Conservation (phyloP, 2,888 invertebrate genomes). For the Microplitis deprimator region DNA sequence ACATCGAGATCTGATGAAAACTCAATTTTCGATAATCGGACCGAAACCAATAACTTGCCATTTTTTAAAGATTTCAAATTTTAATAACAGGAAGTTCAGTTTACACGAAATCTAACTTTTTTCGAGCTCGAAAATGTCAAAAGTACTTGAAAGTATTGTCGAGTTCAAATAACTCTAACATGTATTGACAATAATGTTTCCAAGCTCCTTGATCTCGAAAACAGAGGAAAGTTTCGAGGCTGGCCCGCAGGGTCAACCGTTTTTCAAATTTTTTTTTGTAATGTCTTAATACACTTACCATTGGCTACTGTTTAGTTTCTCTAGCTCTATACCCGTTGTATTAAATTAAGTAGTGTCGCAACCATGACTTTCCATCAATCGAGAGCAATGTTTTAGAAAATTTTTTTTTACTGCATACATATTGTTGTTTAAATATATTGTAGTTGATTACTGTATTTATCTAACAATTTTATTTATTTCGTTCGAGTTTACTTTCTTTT, state of each 20-base stretch:
- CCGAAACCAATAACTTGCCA: no score
- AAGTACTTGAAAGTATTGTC: no score
- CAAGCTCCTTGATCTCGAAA: no score
- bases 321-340: neutral
- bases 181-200: no score
- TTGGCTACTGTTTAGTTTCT: neutral
- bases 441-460: neutral
- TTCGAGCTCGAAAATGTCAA: no score
- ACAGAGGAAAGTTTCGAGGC: neutral
- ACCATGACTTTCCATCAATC: constrained; percentile 7
- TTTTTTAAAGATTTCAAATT: no score
- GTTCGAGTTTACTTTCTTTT: neutral
- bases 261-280: neutral
- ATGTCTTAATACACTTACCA: neutral
- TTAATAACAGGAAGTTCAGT: no score
- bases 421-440: constrained; percentile 12
- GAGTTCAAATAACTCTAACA: no score
- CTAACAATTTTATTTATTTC: neutral
- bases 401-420: neutral
- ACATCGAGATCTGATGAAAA: no score
- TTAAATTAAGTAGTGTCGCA: neutral
- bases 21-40: no score
- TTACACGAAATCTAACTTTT: no score
- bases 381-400: constrained; percentile 7
- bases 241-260: no score